These are phyloP conservation scores for Pammene aurita DNA, from an alignment of 2,888 invertebrate species.

Conservation along the genomic window DNA sequence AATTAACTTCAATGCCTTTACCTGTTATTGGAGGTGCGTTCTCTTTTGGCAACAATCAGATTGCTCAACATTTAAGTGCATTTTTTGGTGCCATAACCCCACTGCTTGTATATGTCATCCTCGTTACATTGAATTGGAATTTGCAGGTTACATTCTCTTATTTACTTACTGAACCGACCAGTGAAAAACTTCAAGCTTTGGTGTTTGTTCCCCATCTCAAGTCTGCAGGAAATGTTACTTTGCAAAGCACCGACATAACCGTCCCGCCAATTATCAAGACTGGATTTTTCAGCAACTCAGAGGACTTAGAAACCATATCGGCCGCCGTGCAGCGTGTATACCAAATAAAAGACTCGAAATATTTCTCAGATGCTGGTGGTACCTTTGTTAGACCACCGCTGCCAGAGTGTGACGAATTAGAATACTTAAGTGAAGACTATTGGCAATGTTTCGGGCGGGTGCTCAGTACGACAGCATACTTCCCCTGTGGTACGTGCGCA, in stretches of 20 bases:
- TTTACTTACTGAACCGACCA: neutral
- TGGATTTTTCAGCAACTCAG: slow-evolving; percentile 21
- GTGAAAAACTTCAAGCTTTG: slow-evolving; percentile 22
- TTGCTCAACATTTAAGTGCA: slow-evolving; percentile 5
- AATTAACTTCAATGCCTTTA: slow-evolving; percentile 14
- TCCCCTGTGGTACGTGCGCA: slow-evolving; percentile 61
- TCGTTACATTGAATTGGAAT: slow-evolving; percentile 23
- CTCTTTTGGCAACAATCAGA: neutral
- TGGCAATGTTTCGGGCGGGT: slow-evolving; percentile 81
- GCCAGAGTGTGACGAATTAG: slow-evolving; percentile 67
- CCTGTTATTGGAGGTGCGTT: slow-evolving; percentile 19
- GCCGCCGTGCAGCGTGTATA: slow-evolving; percentile 12
- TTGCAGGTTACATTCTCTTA: neutral
- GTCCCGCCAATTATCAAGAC: slow-evolving; percentile 30
- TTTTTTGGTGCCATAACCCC: slow-evolving; percentile 19
- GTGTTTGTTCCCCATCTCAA: slow-evolving; percentile 16
- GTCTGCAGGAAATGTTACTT: slow-evolving; percentile 32
- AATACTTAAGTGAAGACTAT: slow-evolving; percentile 77
- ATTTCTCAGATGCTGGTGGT: slow-evolving; percentile 16
- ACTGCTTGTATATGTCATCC: slow-evolving; percentile 19
- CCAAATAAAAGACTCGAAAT: slow-evolving; percentile 9
- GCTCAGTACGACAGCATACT: slow-evolving; percentile 80
- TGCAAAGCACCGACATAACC: slow-evolving; percentile 27
- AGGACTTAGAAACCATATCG: slow-evolving; percentile 25
- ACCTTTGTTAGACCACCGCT: slow-evolving; percentile 48